Conservation (phyloP, 2,888 invertebrate genomes). For the Callinectes sapidus region DNA sequence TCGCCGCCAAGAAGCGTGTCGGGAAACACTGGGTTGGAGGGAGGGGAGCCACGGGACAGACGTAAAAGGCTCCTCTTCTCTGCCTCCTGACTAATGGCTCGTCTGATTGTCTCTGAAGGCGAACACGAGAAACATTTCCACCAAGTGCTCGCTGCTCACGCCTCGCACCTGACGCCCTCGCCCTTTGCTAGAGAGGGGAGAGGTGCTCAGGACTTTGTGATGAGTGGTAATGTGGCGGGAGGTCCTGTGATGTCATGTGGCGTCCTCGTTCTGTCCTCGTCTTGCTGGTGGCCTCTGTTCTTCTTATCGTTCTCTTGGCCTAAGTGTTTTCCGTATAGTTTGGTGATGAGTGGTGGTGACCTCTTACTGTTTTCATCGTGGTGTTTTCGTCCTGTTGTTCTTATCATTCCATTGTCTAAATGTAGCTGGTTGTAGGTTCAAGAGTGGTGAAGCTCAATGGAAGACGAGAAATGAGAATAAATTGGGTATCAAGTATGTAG, state of each 20-base stretch:
- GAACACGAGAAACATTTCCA: neutral
- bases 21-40: neutral
- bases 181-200: neutral
- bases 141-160: neutral
- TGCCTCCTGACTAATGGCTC: neutral
- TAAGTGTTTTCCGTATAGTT: no score
- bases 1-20: neutral
- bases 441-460: no score
- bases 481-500: no score
- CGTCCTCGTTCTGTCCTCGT: neutral
- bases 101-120: slow-evolving; percentile 10
- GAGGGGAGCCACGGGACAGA: neutral
- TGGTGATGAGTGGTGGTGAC: no score
- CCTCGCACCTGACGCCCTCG: neutral
- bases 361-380: no score
- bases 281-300: neutral
- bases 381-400: no score
- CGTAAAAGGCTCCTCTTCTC: neutral
- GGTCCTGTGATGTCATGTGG: no score
- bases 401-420: no score
- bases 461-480: no score
- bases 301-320: neutral
- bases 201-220: neutral
- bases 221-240: neutral
- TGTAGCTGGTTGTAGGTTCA: no score